These are phyloP conservation scores for Gouania willdenowi DNA, from an alignment of 2,797 vertebrate genomes.

Conservation along the genomic window DNA sequence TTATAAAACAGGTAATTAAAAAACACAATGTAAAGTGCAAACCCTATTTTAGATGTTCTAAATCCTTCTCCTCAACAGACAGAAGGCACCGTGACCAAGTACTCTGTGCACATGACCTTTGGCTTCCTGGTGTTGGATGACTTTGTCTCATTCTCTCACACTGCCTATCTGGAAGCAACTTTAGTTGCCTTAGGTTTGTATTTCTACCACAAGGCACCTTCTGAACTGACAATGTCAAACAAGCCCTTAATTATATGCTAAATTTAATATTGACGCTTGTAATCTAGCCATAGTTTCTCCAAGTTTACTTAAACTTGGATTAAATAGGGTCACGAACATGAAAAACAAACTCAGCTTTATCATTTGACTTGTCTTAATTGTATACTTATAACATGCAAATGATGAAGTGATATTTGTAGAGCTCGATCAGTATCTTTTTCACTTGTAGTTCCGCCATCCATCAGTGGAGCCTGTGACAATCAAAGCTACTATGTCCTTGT, in stretches of 20 bases:
- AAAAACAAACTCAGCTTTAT: no score
- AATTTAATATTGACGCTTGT: no score
- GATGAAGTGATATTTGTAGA: no score
- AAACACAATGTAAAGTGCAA: neutral
- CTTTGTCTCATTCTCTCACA: constrained; percentile 30
- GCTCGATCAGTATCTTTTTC: no score
- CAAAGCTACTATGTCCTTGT: constrained; percentile 55
- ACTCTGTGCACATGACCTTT: constrained; percentile 48
- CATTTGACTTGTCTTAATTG: no score
- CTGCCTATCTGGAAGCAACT: constrained; percentile 32
- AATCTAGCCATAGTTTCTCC: no score
- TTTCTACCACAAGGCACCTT: no score
- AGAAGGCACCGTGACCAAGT: neutral
- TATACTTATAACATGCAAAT: no score
- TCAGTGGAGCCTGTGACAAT: constrained; percentile 53
- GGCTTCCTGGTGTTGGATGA: constrained; percentile 53
- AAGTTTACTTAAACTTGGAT: no score
- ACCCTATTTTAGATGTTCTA: neutral
- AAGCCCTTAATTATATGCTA: no score
- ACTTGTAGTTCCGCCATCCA: constrained; percentile 41
- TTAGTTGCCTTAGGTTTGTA: constrained; percentile 39
- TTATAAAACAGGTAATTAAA: constrained; percentile 38
- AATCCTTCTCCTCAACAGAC: constrained; percentile 26
- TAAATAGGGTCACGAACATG: no score
- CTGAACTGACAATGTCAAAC: no score